Evolutionary conservation across 2,888 invertebrate species (phyloP).

Genomic region (Magallana nippona): DNA sequence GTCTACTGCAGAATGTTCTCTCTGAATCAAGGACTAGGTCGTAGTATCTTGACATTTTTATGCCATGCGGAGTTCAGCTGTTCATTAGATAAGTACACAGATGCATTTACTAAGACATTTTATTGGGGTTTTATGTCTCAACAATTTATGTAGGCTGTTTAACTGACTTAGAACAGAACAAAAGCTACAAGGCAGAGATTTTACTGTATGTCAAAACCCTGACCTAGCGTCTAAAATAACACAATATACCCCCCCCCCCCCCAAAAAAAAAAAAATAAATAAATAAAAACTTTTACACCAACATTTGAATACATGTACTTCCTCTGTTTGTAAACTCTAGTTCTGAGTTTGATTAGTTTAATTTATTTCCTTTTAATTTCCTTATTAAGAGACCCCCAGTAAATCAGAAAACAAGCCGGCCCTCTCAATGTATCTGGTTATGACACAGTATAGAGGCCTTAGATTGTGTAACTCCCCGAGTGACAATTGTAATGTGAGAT

Average conservation of each 20-base stretch:
- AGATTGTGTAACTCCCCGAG: background rate
- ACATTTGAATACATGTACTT: too few relatives aligned
- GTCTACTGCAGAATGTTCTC: background rate
- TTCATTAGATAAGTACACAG: constrained; percentile 11
- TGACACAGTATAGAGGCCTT: background rate
- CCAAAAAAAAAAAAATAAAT: too few relatives aligned
- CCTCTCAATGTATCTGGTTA: background rate
- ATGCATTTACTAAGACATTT: constrained; percentile 4
- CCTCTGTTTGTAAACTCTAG: background rate
- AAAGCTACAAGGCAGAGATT: background rate
- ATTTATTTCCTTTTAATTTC: constrained; percentile 5
- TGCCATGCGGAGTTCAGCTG: constrained; percentile 20
- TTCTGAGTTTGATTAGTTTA: background rate
- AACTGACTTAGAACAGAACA: background rate
- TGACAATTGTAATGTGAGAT: background rate
- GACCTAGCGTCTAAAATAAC: too few relatives aligned
- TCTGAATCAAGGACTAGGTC: background rate
- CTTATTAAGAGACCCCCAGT: background rate
- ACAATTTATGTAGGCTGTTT: background rate
- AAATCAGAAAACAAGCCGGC: background rate
- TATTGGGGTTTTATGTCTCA: background rate
- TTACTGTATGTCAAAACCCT: background rate
- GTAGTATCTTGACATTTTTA: constrained; percentile 5
- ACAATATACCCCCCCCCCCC: too few relatives aligned
- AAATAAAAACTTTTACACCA: too few relatives aligned